These are phyloP conservation scores for Albula glossodonta DNA, from an alignment of 2,113 vertebrate genomes.

Conservation along the genomic window DNA sequence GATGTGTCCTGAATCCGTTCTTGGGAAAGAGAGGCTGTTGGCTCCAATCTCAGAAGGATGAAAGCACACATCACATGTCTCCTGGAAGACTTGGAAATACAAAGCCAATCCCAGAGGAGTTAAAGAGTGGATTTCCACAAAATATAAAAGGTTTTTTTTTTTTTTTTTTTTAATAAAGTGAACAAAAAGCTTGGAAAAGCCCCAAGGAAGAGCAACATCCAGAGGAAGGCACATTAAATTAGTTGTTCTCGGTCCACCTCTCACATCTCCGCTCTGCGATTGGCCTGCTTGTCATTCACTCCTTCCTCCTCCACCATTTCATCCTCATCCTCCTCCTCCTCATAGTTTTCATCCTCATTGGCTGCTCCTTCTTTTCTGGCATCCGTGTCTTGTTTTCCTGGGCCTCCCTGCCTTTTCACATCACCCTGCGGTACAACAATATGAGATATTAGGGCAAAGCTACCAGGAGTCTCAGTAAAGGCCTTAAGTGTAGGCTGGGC, in stretches of 20 bases:
- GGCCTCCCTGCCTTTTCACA: constrained; percentile 54
- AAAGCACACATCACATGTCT: constrained; percentile 31
- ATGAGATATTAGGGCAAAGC: neutral
- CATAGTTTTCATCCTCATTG: constrained; percentile 81
- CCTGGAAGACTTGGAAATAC: neutral
- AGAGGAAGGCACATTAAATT: constrained; percentile 32
- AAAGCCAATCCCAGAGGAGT: neutral
- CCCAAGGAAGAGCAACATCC: neutral
- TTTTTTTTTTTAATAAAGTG: constrained; percentile 39
- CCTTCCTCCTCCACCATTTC: constrained; percentile 64
- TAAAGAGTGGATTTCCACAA: neutral
- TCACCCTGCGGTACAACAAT: constrained; percentile 52
- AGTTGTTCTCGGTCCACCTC: constrained; percentile 23
- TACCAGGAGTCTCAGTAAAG: neutral
- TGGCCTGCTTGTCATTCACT: constrained; percentile 63
- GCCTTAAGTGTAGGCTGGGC: neutral
- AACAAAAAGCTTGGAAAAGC: constrained; percentile 26
- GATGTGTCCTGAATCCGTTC: constrained; percentile 36
- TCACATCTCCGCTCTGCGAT: constrained; percentile 89
- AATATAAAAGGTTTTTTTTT: constrained; percentile 28
- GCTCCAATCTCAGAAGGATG: constrained; percentile 41
- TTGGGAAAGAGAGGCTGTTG: constrained; percentile 45
- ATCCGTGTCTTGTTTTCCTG: constrained; percentile 64
- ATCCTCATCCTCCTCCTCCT: constrained; percentile 87
- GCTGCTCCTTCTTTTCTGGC: constrained; percentile 54